Conservation (phyloP, 2,113 vertebrate genomes). For the Chinchilla lanigera region DNA sequence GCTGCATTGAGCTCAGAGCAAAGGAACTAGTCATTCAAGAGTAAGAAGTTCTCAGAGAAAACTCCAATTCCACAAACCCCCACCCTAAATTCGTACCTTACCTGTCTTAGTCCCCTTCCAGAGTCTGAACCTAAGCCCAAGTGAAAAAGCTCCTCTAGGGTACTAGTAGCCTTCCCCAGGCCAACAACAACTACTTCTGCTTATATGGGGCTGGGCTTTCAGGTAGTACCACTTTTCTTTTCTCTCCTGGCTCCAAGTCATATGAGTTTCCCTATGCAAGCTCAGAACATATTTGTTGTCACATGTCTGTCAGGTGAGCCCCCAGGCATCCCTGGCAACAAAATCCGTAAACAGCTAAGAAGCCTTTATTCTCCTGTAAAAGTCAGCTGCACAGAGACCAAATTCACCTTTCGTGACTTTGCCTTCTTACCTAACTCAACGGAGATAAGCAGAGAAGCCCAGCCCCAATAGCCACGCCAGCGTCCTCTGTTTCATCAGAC, state of each 20-base stretch:
- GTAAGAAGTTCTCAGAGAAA: background rate
- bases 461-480: background rate
- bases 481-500: background rate
- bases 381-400: conserved; percentile 18
- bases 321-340: conserved; percentile 34
- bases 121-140: background rate
- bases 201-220: background rate
- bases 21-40: background rate
- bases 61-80: background rate
- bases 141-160: background rate
- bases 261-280: background rate
- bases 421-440: background rate
- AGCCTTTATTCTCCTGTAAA: background rate
- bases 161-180: background rate
- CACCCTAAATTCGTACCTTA: background rate
- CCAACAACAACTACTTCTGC: background rate
- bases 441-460: background rate
- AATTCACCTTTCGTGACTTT: background rate
- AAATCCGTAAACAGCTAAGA: conserved; percentile 38
- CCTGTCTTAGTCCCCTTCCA: background rate
- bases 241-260: conserved; percentile 7
- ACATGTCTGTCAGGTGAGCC: conserved; percentile 44
- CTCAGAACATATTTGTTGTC: conserved; percentile 46
- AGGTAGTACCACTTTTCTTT: background rate
- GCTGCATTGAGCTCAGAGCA: background rate